phyloP scores from a whole-genome alignment of 2,113 vertebrate genomes.

The Macquaria ambigua region DNA sequence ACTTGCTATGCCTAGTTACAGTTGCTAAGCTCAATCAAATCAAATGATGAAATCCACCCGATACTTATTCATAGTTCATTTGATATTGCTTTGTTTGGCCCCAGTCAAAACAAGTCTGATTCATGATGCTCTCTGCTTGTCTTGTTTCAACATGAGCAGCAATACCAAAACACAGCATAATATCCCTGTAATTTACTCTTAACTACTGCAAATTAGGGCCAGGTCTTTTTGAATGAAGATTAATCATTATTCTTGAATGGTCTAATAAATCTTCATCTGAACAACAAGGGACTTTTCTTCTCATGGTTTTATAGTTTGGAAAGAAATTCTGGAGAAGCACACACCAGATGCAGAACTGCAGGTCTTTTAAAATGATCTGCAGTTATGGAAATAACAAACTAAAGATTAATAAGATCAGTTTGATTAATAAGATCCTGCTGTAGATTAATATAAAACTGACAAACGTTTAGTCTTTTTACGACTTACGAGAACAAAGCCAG shows the following conservation, averaged over 20 bases:
- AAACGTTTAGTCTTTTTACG: conserved; percentile 10
- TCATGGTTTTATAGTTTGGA: background rate
- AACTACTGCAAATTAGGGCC: conserved; percentile 46
- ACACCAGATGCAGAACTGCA: conserved; percentile 7
- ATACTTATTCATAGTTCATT: background rate
- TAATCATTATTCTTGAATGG: conserved; percentile 53
- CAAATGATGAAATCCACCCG: too few species aligned
- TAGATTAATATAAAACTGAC: conserved; percentile 17
- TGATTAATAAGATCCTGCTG: conserved; percentile 15
- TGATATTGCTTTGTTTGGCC: conserved; percentile 38
- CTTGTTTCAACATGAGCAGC: conserved; percentile 33
- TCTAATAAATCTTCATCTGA: conserved; percentile 57
- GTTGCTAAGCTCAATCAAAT: background rate
- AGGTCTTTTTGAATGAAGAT: conserved; percentile 23
- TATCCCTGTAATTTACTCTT: conserved; percentile 52
- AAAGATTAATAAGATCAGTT: background rate
- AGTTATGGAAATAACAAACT: conserved; percentile 15
- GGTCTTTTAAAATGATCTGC: conserved; percentile 17
- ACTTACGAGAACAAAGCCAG: background rate
- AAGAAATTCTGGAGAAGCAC: background rate
- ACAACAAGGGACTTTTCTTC: conserved; percentile 38
- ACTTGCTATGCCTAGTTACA: background rate
- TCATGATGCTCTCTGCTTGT: conserved; percentile 18
- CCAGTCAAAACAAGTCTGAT: conserved; percentile 27
- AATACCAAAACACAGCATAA: conserved; percentile 40